These are phyloP conservation scores for Cynopterus sphinx DNA, from an alignment of 2,797 vertebrate species.

Conservation along the genomic window DNA sequence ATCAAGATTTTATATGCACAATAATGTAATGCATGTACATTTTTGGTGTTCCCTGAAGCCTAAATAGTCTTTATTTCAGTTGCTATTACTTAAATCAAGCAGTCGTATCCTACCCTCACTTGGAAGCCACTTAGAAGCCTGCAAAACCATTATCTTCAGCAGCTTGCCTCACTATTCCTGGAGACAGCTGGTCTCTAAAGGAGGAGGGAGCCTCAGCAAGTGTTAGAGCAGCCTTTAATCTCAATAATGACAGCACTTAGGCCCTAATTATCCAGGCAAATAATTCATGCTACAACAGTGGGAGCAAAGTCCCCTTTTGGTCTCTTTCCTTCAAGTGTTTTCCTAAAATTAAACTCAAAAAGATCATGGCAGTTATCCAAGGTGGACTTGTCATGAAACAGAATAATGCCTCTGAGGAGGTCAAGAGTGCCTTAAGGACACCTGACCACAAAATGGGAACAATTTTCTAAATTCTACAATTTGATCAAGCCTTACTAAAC, in stretches of 20 bases:
- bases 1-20: conserved; percentile 34
- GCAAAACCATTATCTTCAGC: background rate
- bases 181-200: background rate
- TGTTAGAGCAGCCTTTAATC: conserved; percentile 18
- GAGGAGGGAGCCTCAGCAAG: background rate
- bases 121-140: background rate
- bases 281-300: background rate
- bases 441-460: background rate
- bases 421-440: background rate
- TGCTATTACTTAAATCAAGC: conserved; percentile 49
- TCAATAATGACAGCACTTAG: background rate
- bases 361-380: background rate
- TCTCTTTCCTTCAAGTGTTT: conserved; percentile 20
- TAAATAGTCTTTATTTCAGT: conserved; percentile 4
- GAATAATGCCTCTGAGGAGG: background rate
- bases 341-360: conserved; percentile 31
- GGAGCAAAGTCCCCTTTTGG: conserved; percentile 5
- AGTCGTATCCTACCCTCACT: background rate
- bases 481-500: background rate
- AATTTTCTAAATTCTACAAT: background rate
- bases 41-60: conserved; percentile 22
- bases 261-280: conserved; percentile 9
- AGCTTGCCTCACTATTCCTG: background rate
- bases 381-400: background rate
- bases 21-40: background rate